Evolutionary conservation across 2,888 invertebrate species (phyloP), one percentile per base, ranked within the genome.

Genomic region (Theristus sp.): DNA sequence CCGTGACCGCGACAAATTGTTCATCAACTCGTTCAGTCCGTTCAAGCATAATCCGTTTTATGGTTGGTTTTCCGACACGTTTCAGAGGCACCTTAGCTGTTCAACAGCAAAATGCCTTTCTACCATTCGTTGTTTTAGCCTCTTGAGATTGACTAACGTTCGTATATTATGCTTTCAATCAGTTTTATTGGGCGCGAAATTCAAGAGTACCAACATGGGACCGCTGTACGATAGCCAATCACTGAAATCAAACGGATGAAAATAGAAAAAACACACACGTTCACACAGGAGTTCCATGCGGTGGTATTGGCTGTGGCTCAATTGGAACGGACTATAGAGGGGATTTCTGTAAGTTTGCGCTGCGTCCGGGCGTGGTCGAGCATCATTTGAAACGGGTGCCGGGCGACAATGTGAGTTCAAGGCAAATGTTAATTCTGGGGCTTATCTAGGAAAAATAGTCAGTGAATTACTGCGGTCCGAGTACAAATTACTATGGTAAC

Each of bases 301-400:
- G 88, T 61, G 87, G 86, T 56, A 83, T 88, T 64, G 88, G 88
- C 1, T 80, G 82, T 65, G 85, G 85, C 0, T 83, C 86, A 0
- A 91, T 94, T 68, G 91, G 91, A 1, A 81, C 91, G 60, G 91
- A 91, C 2, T 93, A 83, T 76, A 83, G 84, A 70, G 79, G 79
- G 20, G 93, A 93, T 25, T 93, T 93, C 77, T 89, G 90, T 74
- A 82, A 91, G 61, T 93, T 77, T 75, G 87, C 89, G 74, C 79
- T 94, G 71, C 82, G 83, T 64, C 93, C 93, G 0, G 91, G 91
- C 57, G 80, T 87, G 62, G 90, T 89, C 76, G 85, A 88, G 70
- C 87, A 89, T 75, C 81, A 85, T 67, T 84, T 84, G 6, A 30
- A 26, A 52, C 25, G 28, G 30, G 56, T 58, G 54, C 49, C 57